A percentile compares a stretch with the other conserved stretches of the same genome.
Evolutionary conservation across 2,888 invertebrate species (phyloP).

Genomic region (Clivina fossor): DNA sequence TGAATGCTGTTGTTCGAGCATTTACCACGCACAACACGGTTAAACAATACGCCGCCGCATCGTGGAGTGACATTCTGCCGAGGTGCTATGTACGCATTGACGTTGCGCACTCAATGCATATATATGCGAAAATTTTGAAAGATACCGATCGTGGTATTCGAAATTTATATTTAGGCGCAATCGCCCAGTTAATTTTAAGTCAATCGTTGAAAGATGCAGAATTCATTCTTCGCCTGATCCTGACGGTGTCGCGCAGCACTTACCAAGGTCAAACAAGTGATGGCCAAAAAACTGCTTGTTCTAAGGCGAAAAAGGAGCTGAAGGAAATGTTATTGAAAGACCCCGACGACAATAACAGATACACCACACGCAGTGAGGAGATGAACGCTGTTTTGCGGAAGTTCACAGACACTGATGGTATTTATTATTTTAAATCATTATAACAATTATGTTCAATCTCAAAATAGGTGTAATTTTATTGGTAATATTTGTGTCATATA

Average conservation of each 20-base stretch:
- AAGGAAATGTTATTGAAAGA: not conserved
- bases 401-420: too few relatives aligned
- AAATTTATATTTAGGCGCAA: not conserved
- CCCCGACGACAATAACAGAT: too few relatives aligned
- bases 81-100: not conserved
- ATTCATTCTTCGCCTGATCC: not conserved
- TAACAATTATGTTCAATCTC: too few relatives aligned
- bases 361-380: too few relatives aligned
- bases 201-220: too few relatives aligned
- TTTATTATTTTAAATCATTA: too few relatives aligned
- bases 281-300: not conserved
- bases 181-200: not conserved
- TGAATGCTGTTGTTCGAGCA: not conserved
- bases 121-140: slow-evolving; percentile 7
- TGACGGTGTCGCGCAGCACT: not conserved
- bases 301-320: not conserved
- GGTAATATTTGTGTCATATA: too few relatives aligned
- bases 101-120: not conserved
- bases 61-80: not conserved
- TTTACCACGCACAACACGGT: not conserved
- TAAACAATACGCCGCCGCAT: not conserved
- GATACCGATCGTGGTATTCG: not conserved
- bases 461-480: too few relatives aligned
- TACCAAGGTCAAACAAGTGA: not conserved
- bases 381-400: too few relatives aligned